Evolutionary conservation across 2,113 vertebrate species (phyloP).

Genomic region (Spermophilus dauricus): DNA sequence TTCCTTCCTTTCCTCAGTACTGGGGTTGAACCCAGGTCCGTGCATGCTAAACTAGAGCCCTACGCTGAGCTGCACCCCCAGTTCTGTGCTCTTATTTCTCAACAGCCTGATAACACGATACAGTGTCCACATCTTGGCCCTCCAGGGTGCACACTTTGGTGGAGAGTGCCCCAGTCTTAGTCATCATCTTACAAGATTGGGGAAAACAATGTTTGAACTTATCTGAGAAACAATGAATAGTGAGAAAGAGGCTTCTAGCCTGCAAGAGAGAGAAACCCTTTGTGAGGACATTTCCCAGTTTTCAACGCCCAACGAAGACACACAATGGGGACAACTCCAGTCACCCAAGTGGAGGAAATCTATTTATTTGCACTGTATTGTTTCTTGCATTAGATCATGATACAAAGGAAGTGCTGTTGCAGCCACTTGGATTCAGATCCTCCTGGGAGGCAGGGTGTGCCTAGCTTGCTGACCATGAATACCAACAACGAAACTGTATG

Average conservation of each 20-base stretch:
- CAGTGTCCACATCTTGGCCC: not conserved
- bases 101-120: not conserved
- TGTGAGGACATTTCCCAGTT: conserved; percentile 75
- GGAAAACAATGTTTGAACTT: not conserved
- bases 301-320: conserved; percentile 56
- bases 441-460: not conserved
- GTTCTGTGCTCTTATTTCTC: not conserved
- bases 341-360: conserved; percentile 66
- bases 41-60: no score
- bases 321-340: conserved; percentile 70
- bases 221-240: conserved; percentile 64
- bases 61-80: not conserved
- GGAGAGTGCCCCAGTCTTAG: not conserved
- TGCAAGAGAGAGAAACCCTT: conserved; percentile 57
- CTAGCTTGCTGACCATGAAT: not conserved
- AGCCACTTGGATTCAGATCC: not conserved
- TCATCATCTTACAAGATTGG: not conserved
- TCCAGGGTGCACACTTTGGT: not conserved
- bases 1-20: not conserved
- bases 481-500: not conserved
- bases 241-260: conserved; percentile 60
- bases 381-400: conserved; percentile 72
- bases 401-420: conserved; percentile 59
- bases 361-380: conserved; percentile 71
- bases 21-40: not conserved